Conservation (phyloP, 2,888 invertebrate genomes). For the Sinelater perroti region DNA sequence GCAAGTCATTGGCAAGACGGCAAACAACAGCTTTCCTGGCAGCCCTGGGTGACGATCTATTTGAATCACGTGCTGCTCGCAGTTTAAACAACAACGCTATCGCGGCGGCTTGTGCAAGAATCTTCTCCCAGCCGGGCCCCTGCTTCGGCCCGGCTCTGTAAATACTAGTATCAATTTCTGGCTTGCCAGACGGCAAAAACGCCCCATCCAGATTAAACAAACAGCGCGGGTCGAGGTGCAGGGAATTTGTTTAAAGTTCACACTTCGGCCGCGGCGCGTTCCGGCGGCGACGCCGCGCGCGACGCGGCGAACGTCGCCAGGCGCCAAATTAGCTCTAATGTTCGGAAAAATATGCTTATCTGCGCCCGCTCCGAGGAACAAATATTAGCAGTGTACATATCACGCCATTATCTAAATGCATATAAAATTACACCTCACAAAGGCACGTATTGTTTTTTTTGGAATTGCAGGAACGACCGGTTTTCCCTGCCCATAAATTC, state of each 20-base stretch:
- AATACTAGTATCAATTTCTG: constrained; percentile 11
- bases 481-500: too few relatives aligned
- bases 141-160: too few relatives aligned
- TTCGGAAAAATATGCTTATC: constrained; percentile 7
- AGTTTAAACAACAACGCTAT: too few relatives aligned
- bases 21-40: too few relatives aligned
- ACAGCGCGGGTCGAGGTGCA: constrained; percentile 8
- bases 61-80: too few relatives aligned
- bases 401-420: constrained; percentile 16
- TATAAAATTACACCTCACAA: constrained; percentile 18
- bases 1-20: too few relatives aligned
- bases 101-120: too few relatives aligned
- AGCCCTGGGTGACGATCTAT: too few relatives aligned
- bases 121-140: too few relatives aligned
- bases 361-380: neutral
- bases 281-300: too few relatives aligned
- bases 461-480: neutral
- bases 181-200: constrained; percentile 13
- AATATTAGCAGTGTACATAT: constrained; percentile 16
- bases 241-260: neutral
- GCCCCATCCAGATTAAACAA: constrained; percentile 14
- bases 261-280: too few relatives aligned
- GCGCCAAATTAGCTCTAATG: neutral
- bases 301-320: too few relatives aligned
- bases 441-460: neutral